Conservation (phyloP, 2,888 invertebrate genomes). For the Folsomia candida region DNA sequence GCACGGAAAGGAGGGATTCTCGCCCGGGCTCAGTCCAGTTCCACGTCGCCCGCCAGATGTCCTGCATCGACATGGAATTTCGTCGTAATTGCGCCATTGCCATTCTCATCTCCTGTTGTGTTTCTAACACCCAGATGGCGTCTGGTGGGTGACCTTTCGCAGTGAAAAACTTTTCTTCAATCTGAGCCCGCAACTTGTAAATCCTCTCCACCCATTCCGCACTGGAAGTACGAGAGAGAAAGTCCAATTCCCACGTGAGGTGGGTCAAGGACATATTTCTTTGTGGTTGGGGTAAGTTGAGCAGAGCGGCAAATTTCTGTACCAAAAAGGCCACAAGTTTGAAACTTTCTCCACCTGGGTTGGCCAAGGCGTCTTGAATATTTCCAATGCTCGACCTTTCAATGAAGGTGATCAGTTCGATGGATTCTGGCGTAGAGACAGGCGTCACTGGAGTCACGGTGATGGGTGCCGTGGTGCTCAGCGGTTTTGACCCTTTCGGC, state of each 20-base stretch:
- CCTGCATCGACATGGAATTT: not conserved
- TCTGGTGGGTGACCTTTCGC: not conserved
- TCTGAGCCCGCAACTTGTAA: not conserved
- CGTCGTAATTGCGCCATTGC: not conserved
- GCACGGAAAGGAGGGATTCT: not conserved
- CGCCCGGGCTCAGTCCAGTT: not conserved
- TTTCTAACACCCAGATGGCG: not conserved
- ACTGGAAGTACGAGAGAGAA: not conserved
- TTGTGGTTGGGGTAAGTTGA: not conserved
- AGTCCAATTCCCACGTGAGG: conserved; percentile 4
- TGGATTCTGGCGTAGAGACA: not conserved
- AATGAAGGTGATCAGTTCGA: not conserved
- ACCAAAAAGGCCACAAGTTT: not conserved
- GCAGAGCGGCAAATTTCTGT: not conserved
- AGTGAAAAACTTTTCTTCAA: not conserved
- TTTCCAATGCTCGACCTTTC: not conserved
- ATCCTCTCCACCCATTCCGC: not conserved
- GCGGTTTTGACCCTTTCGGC: conserved; percentile 1
- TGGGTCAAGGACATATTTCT: not conserved
- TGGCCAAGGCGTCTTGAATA: not conserved
- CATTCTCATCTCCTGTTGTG: not conserved
- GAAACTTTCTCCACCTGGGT: not conserved
- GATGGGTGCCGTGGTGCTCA: not conserved
- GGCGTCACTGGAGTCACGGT: not conserved
- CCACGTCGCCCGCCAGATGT: not conserved